Evolutionary conservation across 37 sponge, comb jelly and placozoan species (phyloP), one percentile per base, ranked within the genome.

Genomic region (Halisarca cf. caerulea): DNA sequence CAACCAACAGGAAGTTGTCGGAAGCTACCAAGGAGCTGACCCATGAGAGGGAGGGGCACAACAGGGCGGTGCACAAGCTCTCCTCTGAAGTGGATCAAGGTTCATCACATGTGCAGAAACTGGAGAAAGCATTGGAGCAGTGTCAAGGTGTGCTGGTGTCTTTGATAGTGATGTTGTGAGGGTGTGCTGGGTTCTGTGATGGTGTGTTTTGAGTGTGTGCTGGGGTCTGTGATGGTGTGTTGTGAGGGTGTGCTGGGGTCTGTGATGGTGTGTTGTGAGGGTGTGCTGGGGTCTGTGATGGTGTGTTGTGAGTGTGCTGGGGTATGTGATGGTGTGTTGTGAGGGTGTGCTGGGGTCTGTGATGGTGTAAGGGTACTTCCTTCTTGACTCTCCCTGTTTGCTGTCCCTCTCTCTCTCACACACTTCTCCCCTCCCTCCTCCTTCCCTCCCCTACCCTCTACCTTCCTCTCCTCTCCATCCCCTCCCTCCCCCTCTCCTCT

Each of bases 111-210:
- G 44, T 74, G 21, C 24, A 23, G n/a, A 37, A 41, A n/a, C 2
- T 74, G 42, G 77, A 74, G 45, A 74, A 74, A 25, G 32, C 77
- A 23, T 40, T 74, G 77, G 77, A 74, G 44, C 45, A 40, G 42
- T 74, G 77, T 74, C 77, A 74, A 74, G 77, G 77, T 74, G 45
- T 0, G 64, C 64, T n/a, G 25, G n/a, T 80, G 66, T 2, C 80
- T 69, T 35, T n/a, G n/a, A n/a, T n/a, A n/a, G n/a, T n/a, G n/a
- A n/a, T n/a, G n/a, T n/a, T n/a, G n/a, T 62, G 64, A 15, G 7
- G 64, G 64, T 30, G 64, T n/a, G 30, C 6, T 15, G n/a, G 64
- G 64, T 4, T 20, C 18, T 5, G 64, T 62, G 64, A 15, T 62
- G 64, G 30, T 78, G 33, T 41, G 25, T 18, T 58, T 25, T 21